Base-by-base conservation (phyloP, 1,140 invertebrate species). In the Rhopalosiphum padi region DNA sequence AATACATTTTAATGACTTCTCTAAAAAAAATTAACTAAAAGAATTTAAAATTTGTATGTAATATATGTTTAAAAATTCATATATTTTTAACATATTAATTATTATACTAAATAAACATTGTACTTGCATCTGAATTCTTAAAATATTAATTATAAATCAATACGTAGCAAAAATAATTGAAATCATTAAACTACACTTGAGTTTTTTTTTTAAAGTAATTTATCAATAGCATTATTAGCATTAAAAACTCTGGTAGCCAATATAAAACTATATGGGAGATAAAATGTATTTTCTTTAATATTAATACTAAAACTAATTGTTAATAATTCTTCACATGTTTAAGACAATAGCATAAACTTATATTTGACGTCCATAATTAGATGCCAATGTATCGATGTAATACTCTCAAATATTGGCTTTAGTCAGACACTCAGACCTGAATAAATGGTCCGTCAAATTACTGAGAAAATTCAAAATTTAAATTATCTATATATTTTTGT, bases 61-160 rank as follows among this genome's bases (percentile, higher is more conserved):
- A 41, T 41, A 1, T 41, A 41, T 41, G 41, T 4, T 41, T 41
- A 41, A 41, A 41, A 41, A 41, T 41, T 1, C 41, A 41, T 41
- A 46, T 46, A 46, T 46, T 18, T 8, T 68, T n/a, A 15, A 18
- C 15, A 68, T 68, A 68, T 68, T n/a, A 68, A 5, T 68, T n/a
- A 68, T 18, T 11, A 18, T n/a, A 4, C 30, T 68, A 6, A 68
- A 68, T 18, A 68, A 68, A 68, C 30, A 68, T 68, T n/a, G 30
- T 68, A 68, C 1, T n/a, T 68, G 60, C 30, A 68, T 68, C 21
- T 68, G 30, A 68, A 68, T n/a, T 15, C 4, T 68, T n/a, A 68
- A 68, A 68, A n/a, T 68, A n/a, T 68, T n/a, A 68, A n/a, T 68
- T 68, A n/a, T n/a, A 68, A 68, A n/a, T 68, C 60, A n/a, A n/a